A percentile compares a stretch with the other conserved stretches of the same genome.
Conservation (phyloP, 2,888 invertebrate genomes). For the Aphodius granarius region DNA sequence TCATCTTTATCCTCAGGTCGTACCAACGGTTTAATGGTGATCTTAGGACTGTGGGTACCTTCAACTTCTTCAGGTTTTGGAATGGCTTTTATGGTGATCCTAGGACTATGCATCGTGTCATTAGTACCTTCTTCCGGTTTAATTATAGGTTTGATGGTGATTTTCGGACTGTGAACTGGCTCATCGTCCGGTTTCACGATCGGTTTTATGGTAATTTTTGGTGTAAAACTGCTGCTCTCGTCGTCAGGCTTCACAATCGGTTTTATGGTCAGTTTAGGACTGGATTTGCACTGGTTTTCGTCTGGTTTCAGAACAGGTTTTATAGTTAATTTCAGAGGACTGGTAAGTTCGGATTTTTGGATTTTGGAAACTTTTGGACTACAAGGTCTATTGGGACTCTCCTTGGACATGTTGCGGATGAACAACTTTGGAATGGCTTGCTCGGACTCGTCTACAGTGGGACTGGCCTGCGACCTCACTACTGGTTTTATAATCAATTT, state of each 20-base stretch:
- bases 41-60: slow-evolving; percentile 48
- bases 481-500: slow-evolving; percentile 36
- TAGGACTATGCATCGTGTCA: slow-evolving; percentile 52
- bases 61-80: slow-evolving; percentile 36
- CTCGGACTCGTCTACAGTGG: slow-evolving; percentile 19
- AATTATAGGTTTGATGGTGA: slow-evolving; percentile 55
- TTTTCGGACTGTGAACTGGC: slow-evolving; percentile 53
- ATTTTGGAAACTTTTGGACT: slow-evolving; percentile 22
- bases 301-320: slow-evolving; percentile 52
- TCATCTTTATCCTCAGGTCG: slow-evolving; percentile 41
- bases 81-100: slow-evolving; percentile 62
- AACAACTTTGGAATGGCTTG: slow-evolving; percentile 41
- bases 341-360: slow-evolving; percentile 30
- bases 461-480: slow-evolving; percentile 7
- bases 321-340: slow-evolving; percentile 42
- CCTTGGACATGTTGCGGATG: slow-evolving; percentile 31
- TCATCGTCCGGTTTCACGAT: slow-evolving; percentile 39
- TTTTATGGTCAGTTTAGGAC: slow-evolving; percentile 30
- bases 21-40: slow-evolving; percentile 60
- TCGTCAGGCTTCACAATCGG: slow-evolving; percentile 24
- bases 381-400: slow-evolving; percentile 20
- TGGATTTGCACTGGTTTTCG: slow-evolving; percentile 36
- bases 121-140: slow-evolving; percentile 42
- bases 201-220: slow-evolving; percentile 34
- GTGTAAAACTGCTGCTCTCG: slow-evolving; percentile 12